A percentile compares a stretch with the other conserved stretches of the same genome.
Evolutionary conservation across 1,140 invertebrate species (phyloP).

Genomic region (Ceratina australensis): DNA sequence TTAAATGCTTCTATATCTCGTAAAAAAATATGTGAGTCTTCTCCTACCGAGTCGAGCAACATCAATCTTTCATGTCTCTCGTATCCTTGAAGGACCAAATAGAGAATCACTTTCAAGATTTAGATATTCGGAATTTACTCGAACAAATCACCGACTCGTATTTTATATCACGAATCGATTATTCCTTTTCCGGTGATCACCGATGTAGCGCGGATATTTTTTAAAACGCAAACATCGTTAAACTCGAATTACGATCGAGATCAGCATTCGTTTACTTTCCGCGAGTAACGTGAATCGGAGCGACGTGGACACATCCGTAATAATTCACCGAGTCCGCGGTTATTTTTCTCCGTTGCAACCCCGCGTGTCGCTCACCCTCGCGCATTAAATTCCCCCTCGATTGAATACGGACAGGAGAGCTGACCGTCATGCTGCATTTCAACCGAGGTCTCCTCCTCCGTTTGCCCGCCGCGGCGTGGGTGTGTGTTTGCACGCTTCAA

Average conservation of each 20-base stretch:
- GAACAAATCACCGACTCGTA: slow-evolving; percentile 4
- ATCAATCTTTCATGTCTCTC: not conserved
- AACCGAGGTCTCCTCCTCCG: slow-evolving; percentile 11
- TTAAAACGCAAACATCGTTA: not conserved
- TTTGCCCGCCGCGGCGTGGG: slow-evolving; percentile 15
- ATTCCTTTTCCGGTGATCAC: not conserved
- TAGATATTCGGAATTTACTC: not conserved
- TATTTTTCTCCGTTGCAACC: slow-evolving; percentile 26
- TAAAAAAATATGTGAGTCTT: not conserved
- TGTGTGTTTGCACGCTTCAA: slow-evolving; percentile 30
- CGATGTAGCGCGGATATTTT: not conserved
- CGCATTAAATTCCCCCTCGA: slow-evolving; percentile 23
- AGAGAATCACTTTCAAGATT: not conserved
- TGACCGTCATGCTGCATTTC: slow-evolving; percentile 46
- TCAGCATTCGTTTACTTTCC: not conserved
- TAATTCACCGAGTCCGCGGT: slow-evolving; percentile 1
- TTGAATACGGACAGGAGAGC: slow-evolving; percentile 40
- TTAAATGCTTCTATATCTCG: no score
- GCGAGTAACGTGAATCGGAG: slow-evolving; percentile 18
- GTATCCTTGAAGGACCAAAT: slow-evolving; percentile 5
- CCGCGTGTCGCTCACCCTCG: slow-evolving; percentile 29
- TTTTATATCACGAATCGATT: not conserved
- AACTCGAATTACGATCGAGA: not conserved
- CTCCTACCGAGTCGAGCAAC: no score
- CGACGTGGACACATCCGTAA: not conserved